phyloP scores from a whole-genome alignment of 2,113 vertebrate genomes.

The Triplophysa dalaica region DNA sequence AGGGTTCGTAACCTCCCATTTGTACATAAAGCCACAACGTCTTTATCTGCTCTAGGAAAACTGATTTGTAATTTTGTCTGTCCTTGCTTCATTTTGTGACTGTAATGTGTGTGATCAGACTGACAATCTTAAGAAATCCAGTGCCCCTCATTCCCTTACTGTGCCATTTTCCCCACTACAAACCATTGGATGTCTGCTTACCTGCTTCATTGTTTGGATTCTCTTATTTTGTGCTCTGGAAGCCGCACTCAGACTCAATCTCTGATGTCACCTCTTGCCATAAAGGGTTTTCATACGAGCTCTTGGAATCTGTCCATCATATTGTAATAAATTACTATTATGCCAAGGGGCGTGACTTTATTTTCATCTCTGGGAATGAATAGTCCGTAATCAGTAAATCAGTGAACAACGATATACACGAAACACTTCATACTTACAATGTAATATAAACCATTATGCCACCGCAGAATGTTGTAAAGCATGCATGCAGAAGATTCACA shows the following conservation, averaged over 20 bases:
- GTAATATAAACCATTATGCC: no score
- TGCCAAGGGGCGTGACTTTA: slow-evolving; percentile 67
- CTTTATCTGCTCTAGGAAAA: neutral
- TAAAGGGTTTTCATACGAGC: slow-evolving; percentile 74
- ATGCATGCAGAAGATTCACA: neutral
- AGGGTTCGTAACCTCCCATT: neutral
- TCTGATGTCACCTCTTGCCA: slow-evolving; percentile 75
- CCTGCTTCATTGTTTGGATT: slow-evolving; percentile 28
- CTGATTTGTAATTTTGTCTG: slow-evolving; percentile 33
- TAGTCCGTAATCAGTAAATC: neutral
- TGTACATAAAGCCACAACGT: slow-evolving; percentile 30
- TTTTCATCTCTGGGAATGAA: slow-evolving; percentile 26
- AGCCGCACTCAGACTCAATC: slow-evolving; percentile 67
- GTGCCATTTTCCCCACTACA: slow-evolving; percentile 65
- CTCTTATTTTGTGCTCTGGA: slow-evolving; percentile 70
- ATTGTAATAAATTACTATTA: slow-evolving; percentile 91
- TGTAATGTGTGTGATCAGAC: slow-evolving; percentile 41
- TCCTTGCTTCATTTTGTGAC: slow-evolving; percentile 24
- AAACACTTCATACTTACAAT: neutral
- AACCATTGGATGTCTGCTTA: slow-evolving; percentile 67
- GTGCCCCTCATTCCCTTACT: slow-evolving; percentile 49
- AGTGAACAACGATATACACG: neutral
- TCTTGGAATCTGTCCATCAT: slow-evolving; percentile 77
- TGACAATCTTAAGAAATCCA: slow-evolving; percentile 45
- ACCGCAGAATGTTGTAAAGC: neutral